A percentile compares a stretch with the other conserved stretches of the same genome.
phyloP scores from a whole-genome alignment of 1,140 invertebrate species.

The Drosophila auraria region DNA sequence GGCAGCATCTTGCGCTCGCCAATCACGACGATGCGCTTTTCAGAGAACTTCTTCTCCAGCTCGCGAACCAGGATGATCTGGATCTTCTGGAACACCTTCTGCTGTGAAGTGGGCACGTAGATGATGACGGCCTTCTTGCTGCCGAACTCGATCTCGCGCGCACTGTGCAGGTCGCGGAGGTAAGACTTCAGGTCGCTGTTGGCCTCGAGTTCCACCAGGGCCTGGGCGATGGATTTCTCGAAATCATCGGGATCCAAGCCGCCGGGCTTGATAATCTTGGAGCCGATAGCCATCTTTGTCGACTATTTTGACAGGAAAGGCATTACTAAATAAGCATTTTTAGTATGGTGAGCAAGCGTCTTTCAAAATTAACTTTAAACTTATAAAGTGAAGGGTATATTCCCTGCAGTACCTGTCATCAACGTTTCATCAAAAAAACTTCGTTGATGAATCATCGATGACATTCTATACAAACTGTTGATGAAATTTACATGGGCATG shows the following conservation, averaged over 20 bases:
- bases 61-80: conserved; percentile 98
- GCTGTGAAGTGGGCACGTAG: conserved; percentile 99
- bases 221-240: conserved; percentile 96
- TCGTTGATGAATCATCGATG: too few species aligned
- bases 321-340: too few species aligned
- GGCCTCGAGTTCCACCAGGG: conserved; percentile 97
- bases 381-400: too few species aligned
- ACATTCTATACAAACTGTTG: too few species aligned
- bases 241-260: conserved; percentile 96
- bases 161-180: conserved; percentile 97
- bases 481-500: too few species aligned
- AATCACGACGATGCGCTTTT: conserved; percentile 99
- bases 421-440: too few species aligned
- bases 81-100: conserved; percentile 98
- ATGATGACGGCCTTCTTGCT: conserved; percentile 99
- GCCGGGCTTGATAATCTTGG: conserved; percentile 96
- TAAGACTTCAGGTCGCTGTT: conserved; percentile 98
- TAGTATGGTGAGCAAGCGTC: too few species aligned
- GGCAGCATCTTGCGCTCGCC: conserved; percentile 99
- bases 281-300: conserved; percentile 89
- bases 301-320: too few species aligned
- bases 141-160: conserved; percentile 96
- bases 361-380: too few species aligned
- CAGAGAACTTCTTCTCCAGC: conserved; percentile 99
- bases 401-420: too few species aligned